Base-by-base conservation (phyloP, 2,113 vertebrate genomes). In the Manacus vitellinus region DNA sequence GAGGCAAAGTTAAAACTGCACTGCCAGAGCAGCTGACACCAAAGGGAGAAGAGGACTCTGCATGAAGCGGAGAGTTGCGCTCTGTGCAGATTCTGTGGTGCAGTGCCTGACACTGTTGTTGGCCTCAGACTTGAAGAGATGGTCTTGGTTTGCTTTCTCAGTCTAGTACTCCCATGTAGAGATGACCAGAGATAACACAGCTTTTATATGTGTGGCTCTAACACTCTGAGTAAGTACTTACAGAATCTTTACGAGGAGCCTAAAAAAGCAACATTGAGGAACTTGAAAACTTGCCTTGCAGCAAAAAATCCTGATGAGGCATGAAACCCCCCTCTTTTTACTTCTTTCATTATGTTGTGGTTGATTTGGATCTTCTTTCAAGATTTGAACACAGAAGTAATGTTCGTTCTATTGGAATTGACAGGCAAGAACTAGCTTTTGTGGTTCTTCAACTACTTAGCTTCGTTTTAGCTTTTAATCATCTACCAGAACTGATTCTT, bases 351-450 rank as follows among this genome's bases (percentile, higher is more conserved):
- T 88, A 23, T 55, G 23, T 63, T 90, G 63, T 94, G 71, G 71
- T 83, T 90, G 63, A 14, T 81, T 88, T 90, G 79, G 94, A 80
- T 63, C 72, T 77, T 88, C 67, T 96, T 95, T 93, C 35, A 92
- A 67, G 75, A 74, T 88, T n/a, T 88, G 72, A 90, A 31, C 5
- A 2, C 21, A 77, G 54, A 91, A 90, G 47, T 79, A 66, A 80
- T 21, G 35, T 88, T 85, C 1, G 1, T 85, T 77, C 72, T 92
- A 47, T 92, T 70, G 44, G 76, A 93, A 37, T 43, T 86, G 94
- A 96, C 61, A 90, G 68, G 83, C 78, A 94, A 81, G 80, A 68
- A 78, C 79, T 92, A 78, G 88, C 61, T 93, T 92, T 92, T 88
- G 90, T 96, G 76, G 63, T 75, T 97, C 82, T 75, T 93, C 41